These are phyloP conservation scores for Albula glossodonta DNA, from an alignment of 2,113 vertebrate species.

Conservation along the genomic window DNA sequence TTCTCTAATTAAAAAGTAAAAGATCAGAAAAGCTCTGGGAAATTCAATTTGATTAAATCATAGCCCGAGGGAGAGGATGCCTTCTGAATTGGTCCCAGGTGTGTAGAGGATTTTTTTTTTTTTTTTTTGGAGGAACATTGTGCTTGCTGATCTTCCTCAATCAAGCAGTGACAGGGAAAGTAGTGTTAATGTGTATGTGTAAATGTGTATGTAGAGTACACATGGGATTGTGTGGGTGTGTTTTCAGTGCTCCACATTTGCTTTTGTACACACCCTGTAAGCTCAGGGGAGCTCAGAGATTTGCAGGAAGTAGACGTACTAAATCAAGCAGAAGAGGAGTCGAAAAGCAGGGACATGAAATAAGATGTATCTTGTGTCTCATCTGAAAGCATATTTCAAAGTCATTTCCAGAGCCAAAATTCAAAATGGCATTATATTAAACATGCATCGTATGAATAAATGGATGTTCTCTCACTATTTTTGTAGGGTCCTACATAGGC, in stretches of 20 bases:
- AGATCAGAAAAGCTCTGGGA: slow-evolving; percentile 29
- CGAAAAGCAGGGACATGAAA: too few relatives aligned
- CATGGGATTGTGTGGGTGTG: background rate
- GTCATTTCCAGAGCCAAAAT: too few relatives aligned
- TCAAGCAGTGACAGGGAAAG: background rate
- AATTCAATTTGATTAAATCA: slow-evolving; percentile 24
- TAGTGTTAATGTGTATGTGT: background rate
- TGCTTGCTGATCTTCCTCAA: background rate
- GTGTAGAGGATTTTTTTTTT: slow-evolving; percentile 15
- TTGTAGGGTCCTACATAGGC: too few relatives aligned
- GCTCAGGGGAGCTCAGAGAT: too few relatives aligned
- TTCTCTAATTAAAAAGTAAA: slow-evolving; percentile 28
- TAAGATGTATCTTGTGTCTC: too few relatives aligned
- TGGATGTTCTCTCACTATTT: too few relatives aligned
- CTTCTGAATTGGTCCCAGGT: slow-evolving; percentile 33
- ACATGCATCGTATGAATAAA: too few relatives aligned
- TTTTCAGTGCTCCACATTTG: background rate
- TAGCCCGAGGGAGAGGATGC: slow-evolving; percentile 6
- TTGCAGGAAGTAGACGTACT: too few relatives aligned
- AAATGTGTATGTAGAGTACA: background rate
- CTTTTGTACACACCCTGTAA: background rate
- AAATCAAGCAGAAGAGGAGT: too few relatives aligned
- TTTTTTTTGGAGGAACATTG: background rate
- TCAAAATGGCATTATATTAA: too few relatives aligned
- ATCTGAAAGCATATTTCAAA: too few relatives aligned